These are phyloP conservation scores for Maccullochella peelii DNA, from an alignment of 2,113 vertebrate species.

Conservation along the genomic window DNA sequence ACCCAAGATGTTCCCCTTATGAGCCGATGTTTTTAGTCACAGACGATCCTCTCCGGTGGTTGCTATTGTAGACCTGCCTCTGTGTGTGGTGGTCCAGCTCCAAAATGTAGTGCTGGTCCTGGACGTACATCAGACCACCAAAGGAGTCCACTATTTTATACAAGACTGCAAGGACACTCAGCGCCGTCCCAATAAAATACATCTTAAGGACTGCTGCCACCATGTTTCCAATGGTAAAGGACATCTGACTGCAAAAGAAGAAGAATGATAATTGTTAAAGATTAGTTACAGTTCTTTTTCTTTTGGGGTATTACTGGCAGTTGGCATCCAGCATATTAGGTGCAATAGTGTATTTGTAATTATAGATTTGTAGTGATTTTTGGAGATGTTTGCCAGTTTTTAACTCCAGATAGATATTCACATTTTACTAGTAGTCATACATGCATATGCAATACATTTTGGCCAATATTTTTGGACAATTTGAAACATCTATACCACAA, in stretches of 20 bases:
- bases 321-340: no score
- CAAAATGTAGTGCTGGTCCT: slow-evolving; percentile 26
- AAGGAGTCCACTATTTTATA: slow-evolving; percentile 61
- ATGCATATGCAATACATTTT: background rate
- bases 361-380: background rate
- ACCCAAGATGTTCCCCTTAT: background rate
- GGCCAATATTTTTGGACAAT: background rate
- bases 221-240: slow-evolving; percentile 59
- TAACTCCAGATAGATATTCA: background rate
- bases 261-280: background rate
- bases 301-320: no score
- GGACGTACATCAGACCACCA: slow-evolving; percentile 70
- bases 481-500: background rate
- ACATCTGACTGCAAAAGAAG: slow-evolving; percentile 1
- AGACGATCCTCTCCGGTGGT: background rate
- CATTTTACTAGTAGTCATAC: background rate
- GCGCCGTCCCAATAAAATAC: slow-evolving; percentile 59
- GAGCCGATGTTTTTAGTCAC: slow-evolving; percentile 27
- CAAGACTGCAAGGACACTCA: slow-evolving; percentile 53
- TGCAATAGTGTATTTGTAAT: background rate
- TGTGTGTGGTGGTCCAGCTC: slow-evolving; percentile 13
- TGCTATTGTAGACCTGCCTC: background rate
- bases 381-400: background rate
- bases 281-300: no score
- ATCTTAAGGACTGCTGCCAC: slow-evolving; percentile 54